Evolutionary conservation across 2,888 invertebrate genomes (phyloP), one percentile per base, ranked within the genome.

Genomic region (Salpingus planirostris): DNA sequence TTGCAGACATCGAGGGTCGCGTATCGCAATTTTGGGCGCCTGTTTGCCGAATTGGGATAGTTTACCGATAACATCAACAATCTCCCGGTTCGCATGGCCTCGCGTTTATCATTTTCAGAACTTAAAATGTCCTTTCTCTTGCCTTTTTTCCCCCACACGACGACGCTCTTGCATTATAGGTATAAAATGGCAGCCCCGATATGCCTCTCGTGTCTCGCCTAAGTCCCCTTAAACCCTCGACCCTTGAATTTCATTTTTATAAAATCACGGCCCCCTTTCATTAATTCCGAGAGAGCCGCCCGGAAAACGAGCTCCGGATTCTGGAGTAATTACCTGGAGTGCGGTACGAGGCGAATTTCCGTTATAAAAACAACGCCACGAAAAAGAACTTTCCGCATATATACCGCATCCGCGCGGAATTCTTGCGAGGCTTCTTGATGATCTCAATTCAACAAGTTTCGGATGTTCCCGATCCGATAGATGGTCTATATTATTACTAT

Each of bases 61-160:
- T 55, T 57, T 47, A 50, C 55, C 50, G 63, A 63, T 63, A 63
- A 52, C 59, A 63, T 63, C 63, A 62, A 62, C 63, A 62, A 63
- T 63, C 63, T 61, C 48, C 33, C 46, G 52, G 55, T 54, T 55
- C 53, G 54, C 51, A 49, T 53, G 53, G 49, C 54, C 57, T 49
- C 52, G 49, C 61, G 60, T 63, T 60, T 62, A 55, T 63, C 63
- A 62, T 62, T 59, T 57, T 52, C 54, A 42, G 48, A 55, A 57
- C 54, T 56, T 55, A 49, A 54, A 57, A 49, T 45, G 48, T 53
- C 47, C 48, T 45, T 40, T 31, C 33, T 24, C 29, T 21, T 10
- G 11, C 23, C 15, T 24, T n/a, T n/a, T n/a, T n/a, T n/a, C n/a
- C n/a, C n/a, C n/a, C n/a, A n/a, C n/a, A n/a, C n/a, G n/a, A n/a